Evolutionary conservation across 2,113 vertebrate species (phyloP).

Genomic region (Cranoglanis bouderius): DNA sequence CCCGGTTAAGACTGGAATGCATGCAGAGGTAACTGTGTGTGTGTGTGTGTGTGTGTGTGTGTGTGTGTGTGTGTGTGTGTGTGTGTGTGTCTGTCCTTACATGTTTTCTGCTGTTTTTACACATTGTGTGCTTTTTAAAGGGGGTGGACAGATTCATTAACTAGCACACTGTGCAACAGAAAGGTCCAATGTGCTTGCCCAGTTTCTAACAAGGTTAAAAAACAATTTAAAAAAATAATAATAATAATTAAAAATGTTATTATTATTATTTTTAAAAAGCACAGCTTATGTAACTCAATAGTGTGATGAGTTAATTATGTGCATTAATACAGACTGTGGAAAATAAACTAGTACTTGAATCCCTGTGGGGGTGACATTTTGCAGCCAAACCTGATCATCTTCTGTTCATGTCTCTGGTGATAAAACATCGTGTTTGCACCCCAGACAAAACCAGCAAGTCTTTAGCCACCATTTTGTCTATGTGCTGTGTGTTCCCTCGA

Average conservation of each 20-base stretch:
- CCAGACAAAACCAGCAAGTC: background rate
- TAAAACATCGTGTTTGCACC: background rate
- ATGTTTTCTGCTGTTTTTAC: too few relatives aligned
- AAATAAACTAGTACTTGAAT: background rate
- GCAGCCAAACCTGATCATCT: background rate
- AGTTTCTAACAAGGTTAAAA: background rate
- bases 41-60: background rate
- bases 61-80: background rate
- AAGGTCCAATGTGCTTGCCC: background rate
- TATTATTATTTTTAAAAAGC: background rate
- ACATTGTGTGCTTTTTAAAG: background rate
- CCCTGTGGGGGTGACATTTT: background rate
- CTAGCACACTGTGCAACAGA: background rate
- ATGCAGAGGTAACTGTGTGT: too few relatives aligned
- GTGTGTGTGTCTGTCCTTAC: background rate
- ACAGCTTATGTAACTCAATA: background rate
- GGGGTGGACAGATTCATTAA: background rate
- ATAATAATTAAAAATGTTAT: too few relatives aligned
- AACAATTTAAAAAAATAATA: too few relatives aligned
- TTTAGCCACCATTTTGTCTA: background rate
- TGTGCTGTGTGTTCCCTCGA: background rate
- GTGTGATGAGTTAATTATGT: background rate
- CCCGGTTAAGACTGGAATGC: background rate
- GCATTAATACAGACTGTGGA: background rate
- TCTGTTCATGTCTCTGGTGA: background rate